A percentile compares a stretch with the other conserved stretches of the same genome.
Conservation (phyloP, 2,113 vertebrate species). For the Charadrius vociferus region DNA sequence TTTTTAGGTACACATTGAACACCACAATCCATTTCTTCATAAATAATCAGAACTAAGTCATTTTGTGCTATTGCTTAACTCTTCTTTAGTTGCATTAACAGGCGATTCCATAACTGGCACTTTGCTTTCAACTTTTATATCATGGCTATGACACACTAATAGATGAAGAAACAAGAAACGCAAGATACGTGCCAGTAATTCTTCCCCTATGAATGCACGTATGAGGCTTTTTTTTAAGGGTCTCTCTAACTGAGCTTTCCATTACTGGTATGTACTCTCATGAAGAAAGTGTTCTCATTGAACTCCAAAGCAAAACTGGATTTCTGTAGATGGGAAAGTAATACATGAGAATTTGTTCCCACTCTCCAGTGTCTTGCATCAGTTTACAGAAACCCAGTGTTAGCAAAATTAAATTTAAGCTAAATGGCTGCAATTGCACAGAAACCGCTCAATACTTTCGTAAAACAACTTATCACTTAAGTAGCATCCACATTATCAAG, state of each 20-base stretch:
- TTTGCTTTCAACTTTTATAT: neutral
- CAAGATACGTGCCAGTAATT: neutral
- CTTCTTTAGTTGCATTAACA: neutral
- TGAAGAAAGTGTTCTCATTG: neutral
- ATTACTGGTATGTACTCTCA: neutral
- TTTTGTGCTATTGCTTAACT: neutral
- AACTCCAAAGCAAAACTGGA: neutral
- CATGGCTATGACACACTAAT: neutral
- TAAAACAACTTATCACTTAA: neutral
- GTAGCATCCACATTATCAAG: neutral
- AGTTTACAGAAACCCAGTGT: neutral
- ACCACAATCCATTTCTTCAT: neutral
- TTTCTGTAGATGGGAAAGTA: neutral
- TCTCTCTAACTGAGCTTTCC: neutral
- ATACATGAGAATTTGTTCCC: neutral
- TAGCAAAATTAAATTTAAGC: neutral
- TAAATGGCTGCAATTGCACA: neutral
- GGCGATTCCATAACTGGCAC: neutral
- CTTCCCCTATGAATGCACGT: neutral
- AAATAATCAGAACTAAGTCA: neutral
- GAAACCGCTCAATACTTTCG: neutral
- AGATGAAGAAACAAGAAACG: neutral
- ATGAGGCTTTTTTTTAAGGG: neutral
- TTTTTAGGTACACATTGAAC: constrained; percentile 22
- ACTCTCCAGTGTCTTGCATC: neutral